A percentile compares a stretch with the other conserved stretches of the same genome.
These are phyloP conservation scores for Craniophora ligustri DNA, from an alignment of 2,888 invertebrate species.

Conservation along the genomic window DNA sequence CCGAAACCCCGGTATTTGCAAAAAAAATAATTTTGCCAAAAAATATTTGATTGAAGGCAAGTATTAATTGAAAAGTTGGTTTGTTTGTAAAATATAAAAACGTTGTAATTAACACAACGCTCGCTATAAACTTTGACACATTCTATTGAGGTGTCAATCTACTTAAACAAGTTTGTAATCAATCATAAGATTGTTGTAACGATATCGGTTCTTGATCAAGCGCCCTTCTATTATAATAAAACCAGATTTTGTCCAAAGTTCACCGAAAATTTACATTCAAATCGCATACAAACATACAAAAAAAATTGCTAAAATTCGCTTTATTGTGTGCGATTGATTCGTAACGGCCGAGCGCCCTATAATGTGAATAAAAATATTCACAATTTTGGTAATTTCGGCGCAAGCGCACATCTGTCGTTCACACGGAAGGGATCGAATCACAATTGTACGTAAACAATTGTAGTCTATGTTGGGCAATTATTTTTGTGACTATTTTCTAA, in stretches of 20 bases:
- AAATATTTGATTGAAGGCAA: too few species aligned
- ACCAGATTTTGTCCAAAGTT: constrained; percentile 81
- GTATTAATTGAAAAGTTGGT: constrained; percentile 46
- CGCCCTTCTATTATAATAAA: constrained; percentile 78
- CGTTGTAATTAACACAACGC: constrained; percentile 65
- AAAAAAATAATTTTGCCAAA: too few species aligned
- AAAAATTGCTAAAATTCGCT: constrained; percentile 82
- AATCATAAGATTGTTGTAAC: constrained; percentile 86
- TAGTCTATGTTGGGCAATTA: constrained; percentile 48
- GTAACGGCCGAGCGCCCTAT: constrained; percentile 87
- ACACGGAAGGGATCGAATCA: constrained; percentile 78
- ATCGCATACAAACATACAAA: constrained; percentile 81
- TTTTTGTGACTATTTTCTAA: constrained; percentile 29
- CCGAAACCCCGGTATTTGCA: constrained; percentile 1
- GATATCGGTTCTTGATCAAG: constrained; percentile 81
- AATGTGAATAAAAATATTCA: constrained; percentile 87
- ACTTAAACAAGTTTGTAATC: constrained; percentile 86
- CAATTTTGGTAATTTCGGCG: constrained; percentile 84
- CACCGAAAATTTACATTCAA: constrained; percentile 86
- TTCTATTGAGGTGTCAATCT: constrained; percentile 76
- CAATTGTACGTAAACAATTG: constrained; percentile 66
- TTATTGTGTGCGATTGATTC: constrained; percentile 86
- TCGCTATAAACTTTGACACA: constrained; percentile 43
- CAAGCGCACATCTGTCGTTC: constrained; percentile 84
- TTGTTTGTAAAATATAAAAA: constrained; percentile 63